Base-by-base conservation (phyloP, 2,113 vertebrate species). In the Perca flavescens region DNA sequence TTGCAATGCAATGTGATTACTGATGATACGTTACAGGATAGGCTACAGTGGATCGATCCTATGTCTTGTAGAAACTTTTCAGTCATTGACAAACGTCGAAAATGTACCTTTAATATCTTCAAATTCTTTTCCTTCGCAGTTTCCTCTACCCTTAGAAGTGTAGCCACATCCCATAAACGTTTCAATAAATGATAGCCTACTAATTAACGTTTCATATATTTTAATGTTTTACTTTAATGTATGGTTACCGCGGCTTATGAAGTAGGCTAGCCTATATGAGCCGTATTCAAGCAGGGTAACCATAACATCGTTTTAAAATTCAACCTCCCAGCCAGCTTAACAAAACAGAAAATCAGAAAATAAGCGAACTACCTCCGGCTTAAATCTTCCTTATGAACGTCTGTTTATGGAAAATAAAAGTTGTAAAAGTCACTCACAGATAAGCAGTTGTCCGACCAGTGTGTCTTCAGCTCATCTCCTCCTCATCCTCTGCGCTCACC, bases 391-490 rank as follows among this genome's bases (percentile, higher is more conserved):
- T 2, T 4, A 0, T 5, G 43, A 14, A 2, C 34, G 40, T 62
- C 22, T 15, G 9, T 25, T 13, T 7, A 3, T 10, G 25, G 19
- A 28, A 10, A 4, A 12, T 9, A 25, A 14, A 31, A 28, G 46
- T 1, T n/a, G n/a, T 22, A 46, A 63, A 61, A 64, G 28, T 57
- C 22, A 91, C 86, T 88, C 77, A 90, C 88, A 66, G 82, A 89
- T 60, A 13, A 56, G 79, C 54, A 67, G 78, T 12, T 22, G 81
- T 90, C 80, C 73, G 36, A 52, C 11, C 80, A 5, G 52, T 54
- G 76, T 56, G 85, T 84, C 85, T 64, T 78, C 85, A 47, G 52
- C 19, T 88, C 80, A 54, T 71, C 74, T 79, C 78, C 82, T 83
- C 82, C 34, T 85, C 85, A 80, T 85, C 80, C 64, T 91, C 86